These are phyloP conservation scores for Vulpes vulpes DNA, from an alignment of 2,113 vertebrate genomes.

Conservation along the genomic window DNA sequence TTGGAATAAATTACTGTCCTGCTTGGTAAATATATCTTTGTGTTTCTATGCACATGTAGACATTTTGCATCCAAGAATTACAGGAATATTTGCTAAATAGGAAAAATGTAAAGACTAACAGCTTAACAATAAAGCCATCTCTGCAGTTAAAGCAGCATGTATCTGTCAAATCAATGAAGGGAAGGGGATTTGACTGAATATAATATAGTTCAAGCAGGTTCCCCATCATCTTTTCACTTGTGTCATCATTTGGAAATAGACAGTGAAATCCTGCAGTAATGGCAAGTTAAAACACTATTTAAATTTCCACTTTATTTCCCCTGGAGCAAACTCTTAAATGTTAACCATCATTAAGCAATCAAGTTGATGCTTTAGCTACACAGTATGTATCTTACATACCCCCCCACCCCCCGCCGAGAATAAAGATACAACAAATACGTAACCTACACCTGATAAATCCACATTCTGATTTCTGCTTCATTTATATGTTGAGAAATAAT, in stretches of 20 bases:
- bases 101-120: not conserved
- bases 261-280: not conserved
- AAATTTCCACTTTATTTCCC: constrained; percentile 66
- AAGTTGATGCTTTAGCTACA: constrained; percentile 43
- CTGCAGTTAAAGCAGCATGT: not conserved
- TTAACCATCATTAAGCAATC: constrained; percentile 61
- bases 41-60: constrained; percentile 6
- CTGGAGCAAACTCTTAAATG: constrained; percentile 59
- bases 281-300: constrained; percentile 55
- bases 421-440: constrained; percentile 33
- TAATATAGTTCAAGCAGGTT: not conserved
- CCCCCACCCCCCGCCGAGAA: not conserved
- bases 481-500: constrained; percentile 32
- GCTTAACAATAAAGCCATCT: constrained; percentile 45
- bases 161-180: not conserved
- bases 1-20: constrained; percentile 39
- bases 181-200: not conserved
- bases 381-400: not conserved
- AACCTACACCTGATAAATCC: not conserved
- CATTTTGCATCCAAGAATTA: not conserved
- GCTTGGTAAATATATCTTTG: not conserved
- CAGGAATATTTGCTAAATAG: constrained; percentile 1
- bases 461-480: not conserved
- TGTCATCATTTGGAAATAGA: constrained; percentile 59
- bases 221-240: not conserved